phyloP scores from a whole-genome alignment of 2,797 vertebrate genomes.

The Gobio occitaniae region DNA sequence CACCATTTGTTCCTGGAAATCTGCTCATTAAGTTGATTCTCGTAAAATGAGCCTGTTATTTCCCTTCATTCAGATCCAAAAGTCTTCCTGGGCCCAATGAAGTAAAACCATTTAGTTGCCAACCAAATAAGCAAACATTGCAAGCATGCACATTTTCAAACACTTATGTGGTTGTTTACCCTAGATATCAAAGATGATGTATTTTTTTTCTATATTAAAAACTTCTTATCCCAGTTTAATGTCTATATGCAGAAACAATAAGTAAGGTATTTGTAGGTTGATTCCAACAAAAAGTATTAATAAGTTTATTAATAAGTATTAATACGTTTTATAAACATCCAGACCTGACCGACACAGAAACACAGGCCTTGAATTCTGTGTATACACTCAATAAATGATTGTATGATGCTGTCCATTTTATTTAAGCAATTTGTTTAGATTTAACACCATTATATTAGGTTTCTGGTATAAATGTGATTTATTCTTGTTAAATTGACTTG shows the following conservation, averaged over 20 bases:
- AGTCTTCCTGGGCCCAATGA: constrained; percentile 23
- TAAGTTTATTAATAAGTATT: too few relatives aligned
- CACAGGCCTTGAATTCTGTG: too few relatives aligned
- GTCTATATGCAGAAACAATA: background rate
- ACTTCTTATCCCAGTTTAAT: constrained; percentile 2
- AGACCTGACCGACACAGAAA: background rate
- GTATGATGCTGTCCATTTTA: too few relatives aligned
- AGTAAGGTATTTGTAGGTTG: background rate
- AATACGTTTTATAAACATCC: background rate
- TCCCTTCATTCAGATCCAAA: constrained; percentile 16
- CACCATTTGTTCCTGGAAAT: constrained; percentile 17
- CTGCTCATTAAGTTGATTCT: constrained; percentile 22
- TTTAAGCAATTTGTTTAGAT: too few relatives aligned
- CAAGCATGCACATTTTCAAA: background rate
- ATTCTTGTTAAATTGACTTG: too few relatives aligned
- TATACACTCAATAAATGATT: too few relatives aligned
- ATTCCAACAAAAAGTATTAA: background rate
- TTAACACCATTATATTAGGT: too few relatives aligned
- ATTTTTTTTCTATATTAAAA: constrained; percentile 2
- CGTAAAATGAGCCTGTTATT: constrained; percentile 27
- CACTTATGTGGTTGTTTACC: background rate
- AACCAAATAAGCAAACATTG: background rate
- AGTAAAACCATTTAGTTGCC: background rate
- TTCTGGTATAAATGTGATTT: too few relatives aligned
- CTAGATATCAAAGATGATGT: background rate